Percentiles rank a stretch among this genome's conserved stretches.
These are phyloP conservation scores for Brachyistius frenatus DNA, from an alignment of 2,113 vertebrate species.

Conservation along the genomic window DNA sequence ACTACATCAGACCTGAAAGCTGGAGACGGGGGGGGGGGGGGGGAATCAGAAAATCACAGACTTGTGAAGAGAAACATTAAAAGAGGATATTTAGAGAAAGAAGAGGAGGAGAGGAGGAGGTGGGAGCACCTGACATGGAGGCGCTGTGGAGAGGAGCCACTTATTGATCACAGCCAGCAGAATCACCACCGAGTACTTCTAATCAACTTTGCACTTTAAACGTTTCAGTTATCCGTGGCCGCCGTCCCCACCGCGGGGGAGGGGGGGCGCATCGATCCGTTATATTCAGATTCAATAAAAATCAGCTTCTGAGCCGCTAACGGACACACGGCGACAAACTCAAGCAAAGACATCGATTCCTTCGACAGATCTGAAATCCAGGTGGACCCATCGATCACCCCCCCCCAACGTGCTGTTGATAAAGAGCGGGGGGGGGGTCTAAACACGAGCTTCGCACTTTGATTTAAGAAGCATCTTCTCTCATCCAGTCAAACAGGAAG, in stretches of 20 bases:
- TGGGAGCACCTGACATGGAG: conserved; percentile 73
- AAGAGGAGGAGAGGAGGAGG: conserved; percentile 53
- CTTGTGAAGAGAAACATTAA: conserved; percentile 70
- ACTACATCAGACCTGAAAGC: conserved; percentile 71
- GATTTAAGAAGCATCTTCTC: too few relatives aligned
- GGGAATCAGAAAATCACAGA: conserved; percentile 68
- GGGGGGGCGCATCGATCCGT: conserved; percentile 5
- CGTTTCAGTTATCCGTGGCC: conserved; percentile 40
- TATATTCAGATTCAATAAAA: conserved; percentile 49
- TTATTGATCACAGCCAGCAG: conserved; percentile 76
- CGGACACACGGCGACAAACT: too few relatives aligned
- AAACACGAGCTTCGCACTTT: too few relatives aligned
- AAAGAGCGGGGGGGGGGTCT: too few relatives aligned
- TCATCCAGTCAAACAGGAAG: too few relatives aligned
- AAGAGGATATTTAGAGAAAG: conserved; percentile 72
- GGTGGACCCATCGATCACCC: too few relatives aligned
- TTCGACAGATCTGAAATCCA: too few relatives aligned
- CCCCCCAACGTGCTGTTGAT: too few relatives aligned
- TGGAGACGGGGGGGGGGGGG: conserved; percentile 19
- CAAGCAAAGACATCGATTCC: too few relatives aligned
- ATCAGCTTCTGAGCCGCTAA: conserved; percentile 20
- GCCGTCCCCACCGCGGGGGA: neutral
- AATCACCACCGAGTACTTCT: conserved; percentile 55
- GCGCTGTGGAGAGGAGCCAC: conserved; percentile 74
- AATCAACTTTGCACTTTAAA: conserved; percentile 65